Base-by-base conservation (phyloP, 2,888 invertebrate species). In the Agrilus cyanescens region DNA sequence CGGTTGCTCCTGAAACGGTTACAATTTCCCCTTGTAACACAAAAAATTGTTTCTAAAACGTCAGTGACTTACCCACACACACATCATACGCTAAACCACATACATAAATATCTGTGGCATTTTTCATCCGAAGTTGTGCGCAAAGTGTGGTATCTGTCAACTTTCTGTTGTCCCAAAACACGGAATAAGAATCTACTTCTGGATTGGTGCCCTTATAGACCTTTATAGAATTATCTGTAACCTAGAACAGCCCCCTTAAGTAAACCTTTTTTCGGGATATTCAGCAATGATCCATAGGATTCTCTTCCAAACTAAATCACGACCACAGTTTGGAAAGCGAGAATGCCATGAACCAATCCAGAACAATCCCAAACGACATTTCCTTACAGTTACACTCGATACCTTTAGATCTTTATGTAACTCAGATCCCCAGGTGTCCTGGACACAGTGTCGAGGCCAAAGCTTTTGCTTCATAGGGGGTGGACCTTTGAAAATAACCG, bases 161-260 rank as follows among this genome's bases (percentile, higher is more conserved):
- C 66, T 89, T 90, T 68, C 88, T 87, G 69, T 97, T 97, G 70
- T 97, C 96, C 88, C 91, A 94, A 73, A 97, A 97, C 36, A 94
- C 96, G 0, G 95, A 95, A 68, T 97, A 97, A 2, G 94, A 93
- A 67, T 97, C 97, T 43, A 96, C 87, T 53, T 93, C 89, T 0
- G 95, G 85, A 67, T 93, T 87, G 1, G 86, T 89, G 32, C 96
- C 96, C 64, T 91, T 91, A 68, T 87, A 86, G 40, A 91, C 80
- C 62, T 86, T 85, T 38, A 85, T 75, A 4, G 83, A 81, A 44
- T 78, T 76, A 6, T 86, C 83, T 32, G 80, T 72, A 42, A 88
- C 69, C 82, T 83, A 61, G 18, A 58, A 56, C 14, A 45, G 40
- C 10, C 25, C 10, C 25, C 10, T 25, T 18, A 2, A 25, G 25